A percentile compares a stretch with the other conserved stretches of the same genome.
These are phyloP conservation scores for Gadopsis bispinosus DNA, from an alignment of 2,797 vertebrate species.

Conservation along the genomic window DNA sequence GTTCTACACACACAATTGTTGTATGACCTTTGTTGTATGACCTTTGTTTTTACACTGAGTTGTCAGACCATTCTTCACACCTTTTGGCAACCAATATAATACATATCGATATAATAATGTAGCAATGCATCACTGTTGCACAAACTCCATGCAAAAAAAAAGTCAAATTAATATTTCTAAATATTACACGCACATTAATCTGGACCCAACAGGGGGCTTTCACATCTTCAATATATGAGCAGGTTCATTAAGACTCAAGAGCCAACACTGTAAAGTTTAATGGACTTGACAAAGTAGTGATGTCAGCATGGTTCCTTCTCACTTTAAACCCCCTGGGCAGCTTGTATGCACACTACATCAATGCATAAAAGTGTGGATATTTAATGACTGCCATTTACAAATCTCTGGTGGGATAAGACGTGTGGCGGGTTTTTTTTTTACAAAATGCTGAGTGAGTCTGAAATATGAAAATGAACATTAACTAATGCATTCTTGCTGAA, in stretches of 20 bases:
- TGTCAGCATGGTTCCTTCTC: constrained; percentile 48
- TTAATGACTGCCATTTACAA: constrained; percentile 48
- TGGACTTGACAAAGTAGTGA: constrained; percentile 53
- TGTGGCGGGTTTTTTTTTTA: background rate
- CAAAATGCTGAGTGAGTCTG: background rate
- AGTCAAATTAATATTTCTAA: background rate
- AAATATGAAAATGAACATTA: constrained; percentile 12
- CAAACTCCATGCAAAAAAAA: background rate
- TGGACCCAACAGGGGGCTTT: constrained; percentile 10
- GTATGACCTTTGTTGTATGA: background rate
- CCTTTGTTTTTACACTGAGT: background rate
- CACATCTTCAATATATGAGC: constrained; percentile 37
- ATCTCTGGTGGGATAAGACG: background rate
- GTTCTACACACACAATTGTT: background rate
- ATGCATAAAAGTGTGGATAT: constrained; percentile 13
- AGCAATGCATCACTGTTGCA: background rate
- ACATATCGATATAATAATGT: background rate
- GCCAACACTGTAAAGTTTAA: constrained; percentile 54
- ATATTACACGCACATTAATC: constrained; percentile 20
- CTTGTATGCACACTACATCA: constrained; percentile 10
- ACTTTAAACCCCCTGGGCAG: constrained; percentile 26
- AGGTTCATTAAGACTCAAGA: constrained; percentile 51
- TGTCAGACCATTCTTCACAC: background rate
- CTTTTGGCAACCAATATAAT: background rate
- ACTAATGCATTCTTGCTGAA: background rate